Percentiles rank a stretch among this genome's conserved stretches.
phyloP scores from a whole-genome alignment of 1,140 invertebrate genomes.

The Zaprionus kolodkinae region DNA sequence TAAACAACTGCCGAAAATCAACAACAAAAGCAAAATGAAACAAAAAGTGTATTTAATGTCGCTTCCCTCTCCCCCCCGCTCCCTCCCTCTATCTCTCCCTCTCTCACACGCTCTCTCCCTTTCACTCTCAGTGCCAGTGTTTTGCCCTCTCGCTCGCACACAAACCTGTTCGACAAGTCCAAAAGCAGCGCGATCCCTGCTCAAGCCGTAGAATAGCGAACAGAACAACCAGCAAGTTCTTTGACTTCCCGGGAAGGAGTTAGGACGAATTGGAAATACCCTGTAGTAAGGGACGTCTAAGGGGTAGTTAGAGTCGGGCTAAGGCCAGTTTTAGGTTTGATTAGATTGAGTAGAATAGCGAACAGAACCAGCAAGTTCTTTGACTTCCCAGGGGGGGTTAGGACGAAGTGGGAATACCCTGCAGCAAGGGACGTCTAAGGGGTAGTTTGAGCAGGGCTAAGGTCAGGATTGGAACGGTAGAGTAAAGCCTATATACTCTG shows the following conservation, averaged over 20 bases:
- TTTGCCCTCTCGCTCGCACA: constrained; percentile 23
- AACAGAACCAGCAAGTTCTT: constrained; percentile 7
- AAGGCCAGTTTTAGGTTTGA: too few species aligned
- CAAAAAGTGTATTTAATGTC: constrained; percentile 64
- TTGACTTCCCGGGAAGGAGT: background rate
- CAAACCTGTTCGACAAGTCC: constrained; percentile 47
- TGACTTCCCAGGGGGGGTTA: too few species aligned
- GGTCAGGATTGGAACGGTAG: background rate
- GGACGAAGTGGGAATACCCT: constrained; percentile 9
- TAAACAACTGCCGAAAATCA: constrained; percentile 21
- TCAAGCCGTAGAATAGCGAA: background rate
- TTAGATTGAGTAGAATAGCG: background rate
- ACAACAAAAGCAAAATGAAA: constrained; percentile 51
- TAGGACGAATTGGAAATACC: background rate
- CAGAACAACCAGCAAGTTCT: constrained; percentile 6
- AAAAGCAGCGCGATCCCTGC: constrained; percentile 9
- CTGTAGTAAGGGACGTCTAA: background rate
- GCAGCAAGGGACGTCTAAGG: background rate
- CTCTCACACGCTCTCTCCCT: background rate
- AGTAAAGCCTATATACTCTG: background rate
- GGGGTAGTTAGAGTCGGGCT: background rate
- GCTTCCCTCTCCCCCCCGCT: constrained; percentile 12
- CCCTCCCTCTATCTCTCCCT: constrained; percentile 3
- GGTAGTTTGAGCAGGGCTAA: background rate
- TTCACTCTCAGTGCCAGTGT: constrained; percentile 11